Evolutionary conservation across 2,888 invertebrate species (phyloP).

Genomic region (Drosophila mimetica): DNA sequence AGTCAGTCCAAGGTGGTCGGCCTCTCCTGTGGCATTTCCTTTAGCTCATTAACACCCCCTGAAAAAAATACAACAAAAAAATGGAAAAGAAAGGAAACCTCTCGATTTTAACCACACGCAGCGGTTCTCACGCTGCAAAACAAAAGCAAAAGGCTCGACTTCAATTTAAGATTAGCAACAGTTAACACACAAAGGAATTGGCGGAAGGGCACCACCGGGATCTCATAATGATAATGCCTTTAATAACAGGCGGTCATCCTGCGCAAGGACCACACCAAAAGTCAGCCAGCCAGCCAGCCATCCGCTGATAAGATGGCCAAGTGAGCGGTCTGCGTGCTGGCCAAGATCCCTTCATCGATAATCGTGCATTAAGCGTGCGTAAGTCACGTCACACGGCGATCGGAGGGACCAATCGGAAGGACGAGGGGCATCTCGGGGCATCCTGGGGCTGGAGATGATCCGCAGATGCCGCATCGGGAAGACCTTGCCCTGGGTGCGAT

Average conservation of each 20-base stretch:
- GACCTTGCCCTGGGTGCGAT: slow-evolving; percentile 83
- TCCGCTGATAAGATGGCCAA: slow-evolving; percentile 64
- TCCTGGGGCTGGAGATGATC: slow-evolving; percentile 15
- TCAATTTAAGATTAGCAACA: slow-evolving; percentile 80
- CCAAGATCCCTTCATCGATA: slow-evolving; percentile 71
- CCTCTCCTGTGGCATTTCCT: slow-evolving; percentile 72
- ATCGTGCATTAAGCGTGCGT: slow-evolving; percentile 78
- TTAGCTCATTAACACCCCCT: slow-evolving; percentile 80
- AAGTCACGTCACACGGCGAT: slow-evolving; percentile 66
- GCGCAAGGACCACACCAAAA: slow-evolving; percentile 65
- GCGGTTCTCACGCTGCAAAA: slow-evolving; percentile 79
- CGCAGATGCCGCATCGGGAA: slow-evolving; percentile 40
- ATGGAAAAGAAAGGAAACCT: slow-evolving; percentile 9
- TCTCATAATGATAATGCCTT: slow-evolving; percentile 73
- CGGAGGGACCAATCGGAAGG: not conserved
- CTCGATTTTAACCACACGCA: slow-evolving; percentile 71
- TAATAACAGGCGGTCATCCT: slow-evolving; percentile 79
- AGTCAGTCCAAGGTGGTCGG: slow-evolving; percentile 65
- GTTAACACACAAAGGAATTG: slow-evolving; percentile 67
- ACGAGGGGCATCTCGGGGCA: not conserved
- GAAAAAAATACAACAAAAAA: slow-evolving; percentile 22
- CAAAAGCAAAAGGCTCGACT: slow-evolving; percentile 51
- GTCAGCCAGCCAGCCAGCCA: slow-evolving; percentile 31
- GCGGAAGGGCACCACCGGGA: slow-evolving; percentile 32
- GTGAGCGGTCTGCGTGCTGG: slow-evolving; percentile 57